These are phyloP conservation scores for Drosophila athabasca DNA, from an alignment of 1,140 invertebrate genomes.

Conservation along the genomic window DNA sequence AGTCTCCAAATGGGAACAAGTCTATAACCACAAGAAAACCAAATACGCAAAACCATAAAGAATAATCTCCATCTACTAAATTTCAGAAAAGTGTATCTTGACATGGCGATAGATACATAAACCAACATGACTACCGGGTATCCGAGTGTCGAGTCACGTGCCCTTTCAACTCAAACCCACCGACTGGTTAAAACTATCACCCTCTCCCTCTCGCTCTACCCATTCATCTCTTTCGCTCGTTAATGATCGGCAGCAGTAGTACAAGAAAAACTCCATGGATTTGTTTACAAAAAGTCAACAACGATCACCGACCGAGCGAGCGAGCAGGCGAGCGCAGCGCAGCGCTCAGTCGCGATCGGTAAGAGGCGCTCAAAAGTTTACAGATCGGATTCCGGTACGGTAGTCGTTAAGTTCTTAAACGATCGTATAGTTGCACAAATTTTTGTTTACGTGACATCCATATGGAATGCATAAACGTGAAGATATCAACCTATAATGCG, in stretches of 20 bases:
- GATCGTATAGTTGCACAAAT: constrained; percentile 1
- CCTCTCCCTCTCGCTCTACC: background rate
- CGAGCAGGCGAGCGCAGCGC: too few relatives aligned
- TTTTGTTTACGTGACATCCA: constrained; percentile 8
- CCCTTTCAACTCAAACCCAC: too few relatives aligned
- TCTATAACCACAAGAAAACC: too few relatives aligned
- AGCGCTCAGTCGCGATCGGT: constrained; percentile 49
- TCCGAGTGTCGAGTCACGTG: background rate
- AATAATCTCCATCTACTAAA: too few relatives aligned
- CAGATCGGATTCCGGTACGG: constrained; percentile 19
- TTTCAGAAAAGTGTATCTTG: too few relatives aligned
- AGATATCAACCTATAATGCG: background rate
- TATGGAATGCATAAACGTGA: constrained; percentile 1
- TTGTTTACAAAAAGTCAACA: constrained; percentile 66
- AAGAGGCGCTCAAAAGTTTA: constrained; percentile 59
- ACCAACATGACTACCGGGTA: too few relatives aligned
- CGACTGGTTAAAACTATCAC: background rate
- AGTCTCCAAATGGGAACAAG: too few relatives aligned
- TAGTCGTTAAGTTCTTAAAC: constrained; percentile 31
- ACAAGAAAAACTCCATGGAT: constrained; percentile 25
- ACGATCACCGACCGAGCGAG: constrained; percentile 16
- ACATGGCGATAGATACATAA: too few relatives aligned
- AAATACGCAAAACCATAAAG: too few relatives aligned
- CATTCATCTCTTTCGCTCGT: background rate
- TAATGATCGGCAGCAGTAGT: background rate